These are phyloP conservation scores for Macrocentrus cingulum DNA, from an alignment of 1,140 invertebrate genomes.

Conservation along the genomic window DNA sequence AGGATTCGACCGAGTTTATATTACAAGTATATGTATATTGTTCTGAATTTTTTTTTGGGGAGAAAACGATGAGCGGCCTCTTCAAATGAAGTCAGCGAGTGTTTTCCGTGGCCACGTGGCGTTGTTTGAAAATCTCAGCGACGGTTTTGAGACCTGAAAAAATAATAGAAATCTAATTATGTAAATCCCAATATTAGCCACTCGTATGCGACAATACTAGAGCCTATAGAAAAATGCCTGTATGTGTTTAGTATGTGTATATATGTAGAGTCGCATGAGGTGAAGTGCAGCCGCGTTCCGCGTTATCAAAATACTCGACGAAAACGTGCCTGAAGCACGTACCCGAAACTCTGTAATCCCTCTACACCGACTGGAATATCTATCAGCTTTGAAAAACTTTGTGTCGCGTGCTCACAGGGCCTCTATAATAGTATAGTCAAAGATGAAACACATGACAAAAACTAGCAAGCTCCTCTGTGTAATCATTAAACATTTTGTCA, in stretches of 20 bases:
- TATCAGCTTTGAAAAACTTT: slow-evolving; percentile 28
- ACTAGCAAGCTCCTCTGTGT: background rate
- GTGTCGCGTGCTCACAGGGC: slow-evolving; percentile 13
- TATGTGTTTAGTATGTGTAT: background rate
- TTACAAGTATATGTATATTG: background rate
- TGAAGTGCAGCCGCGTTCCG: slow-evolving; percentile 22
- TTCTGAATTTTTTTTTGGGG: background rate
- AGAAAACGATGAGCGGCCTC: slow-evolving; percentile 2
- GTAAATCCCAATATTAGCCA: slow-evolving; percentile 47
- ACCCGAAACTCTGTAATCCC: slow-evolving; percentile 29
- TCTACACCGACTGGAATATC: slow-evolving; percentile 22
- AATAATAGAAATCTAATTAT: slow-evolving; percentile 51
- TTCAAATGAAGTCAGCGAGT: slow-evolving; percentile 19
- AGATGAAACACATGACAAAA: slow-evolving; percentile 2
- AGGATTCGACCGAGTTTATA: no score
- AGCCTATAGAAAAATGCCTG: slow-evolving; percentile 5
- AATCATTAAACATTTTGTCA: background rate
- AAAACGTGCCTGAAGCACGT: slow-evolving; percentile 43
- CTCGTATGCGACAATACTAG: slow-evolving; percentile 31
- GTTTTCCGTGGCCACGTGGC: slow-evolving; percentile 44
- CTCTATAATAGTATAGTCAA: background rate
- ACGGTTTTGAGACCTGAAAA: slow-evolving; percentile 39
- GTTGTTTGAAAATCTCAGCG: slow-evolving; percentile 32
- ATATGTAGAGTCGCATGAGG: background rate
- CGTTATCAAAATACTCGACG: slow-evolving; percentile 51